Percentiles rank a stretch among this genome's conserved stretches.
Conservation (phyloP, 37 sponge, comb jelly and placozoan genomes). For the Dysidea cf. avara region DNA sequence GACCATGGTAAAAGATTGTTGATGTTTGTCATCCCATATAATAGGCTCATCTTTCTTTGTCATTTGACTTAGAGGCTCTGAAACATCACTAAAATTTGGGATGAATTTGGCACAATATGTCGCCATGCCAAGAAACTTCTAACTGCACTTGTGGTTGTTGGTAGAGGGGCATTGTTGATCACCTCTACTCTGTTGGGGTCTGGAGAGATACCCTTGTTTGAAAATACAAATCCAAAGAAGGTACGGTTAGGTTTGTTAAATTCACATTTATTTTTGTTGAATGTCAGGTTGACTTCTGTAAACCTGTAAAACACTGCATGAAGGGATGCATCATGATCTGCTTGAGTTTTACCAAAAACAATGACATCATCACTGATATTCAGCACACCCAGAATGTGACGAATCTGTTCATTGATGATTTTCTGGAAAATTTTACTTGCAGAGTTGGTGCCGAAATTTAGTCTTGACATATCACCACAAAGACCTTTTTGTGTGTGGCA, state of each 20-base stretch:
- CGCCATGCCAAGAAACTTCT: constrained; percentile 54
- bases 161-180: constrained; percentile 26
- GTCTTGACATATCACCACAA: too few species aligned
- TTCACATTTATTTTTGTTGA: constrained; percentile 40
- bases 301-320: constrained; percentile 14
- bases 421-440: too few species aligned
- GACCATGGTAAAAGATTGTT: constrained; percentile 28
- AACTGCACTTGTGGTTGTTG: constrained; percentile 26
- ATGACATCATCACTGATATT: too few species aligned
- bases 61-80: constrained; percentile 42
- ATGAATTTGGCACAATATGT: constrained; percentile 65
- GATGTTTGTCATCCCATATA: constrained; percentile 15
- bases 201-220: constrained; percentile 25
- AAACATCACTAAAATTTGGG: constrained; percentile 38
- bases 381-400: too few species aligned
- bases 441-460: too few species aligned
- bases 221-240: constrained; percentile 51
- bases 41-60: constrained; percentile 41
- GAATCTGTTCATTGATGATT: too few species aligned
- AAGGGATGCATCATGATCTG: constrained; percentile 24
- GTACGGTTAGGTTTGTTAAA: constrained; percentile 36
- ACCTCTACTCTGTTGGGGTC: constrained; percentile 37
- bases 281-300: neutral
- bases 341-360: constrained; percentile 16
- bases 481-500: too few species aligned